Conservation (phyloP, 2,113 vertebrate genomes). For the Onychorhynchus coronatus region DNA sequence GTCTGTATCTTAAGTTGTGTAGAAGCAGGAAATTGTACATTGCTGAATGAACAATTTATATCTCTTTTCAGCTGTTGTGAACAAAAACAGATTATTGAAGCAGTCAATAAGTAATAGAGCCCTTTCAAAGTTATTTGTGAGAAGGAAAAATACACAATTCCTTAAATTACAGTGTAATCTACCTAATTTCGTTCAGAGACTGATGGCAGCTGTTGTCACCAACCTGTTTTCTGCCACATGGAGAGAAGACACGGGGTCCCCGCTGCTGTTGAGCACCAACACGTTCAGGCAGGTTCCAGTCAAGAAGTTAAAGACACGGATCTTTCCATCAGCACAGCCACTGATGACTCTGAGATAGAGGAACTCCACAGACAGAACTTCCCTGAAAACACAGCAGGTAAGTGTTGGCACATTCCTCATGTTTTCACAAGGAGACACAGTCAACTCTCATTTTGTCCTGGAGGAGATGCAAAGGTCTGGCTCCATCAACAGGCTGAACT, state of each 20-base stretch:
- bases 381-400: conserved; percentile 64
- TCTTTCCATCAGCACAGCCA: conserved; percentile 86
- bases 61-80: background rate
- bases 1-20: background rate
- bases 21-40: background rate
- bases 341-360: conserved; percentile 86
- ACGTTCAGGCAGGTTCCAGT: conserved; percentile 82
- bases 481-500: background rate
- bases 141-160: background rate
- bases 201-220: conserved; percentile 13
- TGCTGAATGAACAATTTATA: background rate
- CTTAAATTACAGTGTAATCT: background rate
- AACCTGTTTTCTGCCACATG: conserved; percentile 77
- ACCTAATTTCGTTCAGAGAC: background rate
- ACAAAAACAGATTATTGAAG: background rate
- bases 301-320: conserved; percentile 86
- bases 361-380: conserved; percentile 80
- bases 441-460: background rate
- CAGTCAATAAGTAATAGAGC: background rate
- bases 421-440: background rate
- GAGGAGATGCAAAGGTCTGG: background rate
- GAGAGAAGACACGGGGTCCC: conserved; percentile 77
- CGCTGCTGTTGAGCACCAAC: conserved; percentile 69
- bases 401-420: fast-evolving
- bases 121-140: background rate